Conservation (phyloP, 2,113 vertebrate species). For the Phylloscopus trochiloides region DNA sequence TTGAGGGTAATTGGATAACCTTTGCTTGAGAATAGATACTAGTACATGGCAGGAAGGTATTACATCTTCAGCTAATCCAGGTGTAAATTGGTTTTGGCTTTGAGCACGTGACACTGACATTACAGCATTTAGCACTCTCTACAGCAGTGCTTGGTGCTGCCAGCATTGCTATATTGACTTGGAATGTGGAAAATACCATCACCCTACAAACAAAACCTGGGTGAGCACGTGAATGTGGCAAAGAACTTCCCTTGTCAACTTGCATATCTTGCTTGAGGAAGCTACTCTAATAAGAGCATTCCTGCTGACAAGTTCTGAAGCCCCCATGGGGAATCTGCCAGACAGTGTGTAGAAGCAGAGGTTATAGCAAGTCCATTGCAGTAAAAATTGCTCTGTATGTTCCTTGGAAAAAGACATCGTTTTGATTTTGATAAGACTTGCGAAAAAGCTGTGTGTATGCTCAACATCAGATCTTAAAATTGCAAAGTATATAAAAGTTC, state of each 20-base stretch:
- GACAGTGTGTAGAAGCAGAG: not conserved
- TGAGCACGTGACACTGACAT: not conserved
- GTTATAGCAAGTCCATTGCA: not conserved
- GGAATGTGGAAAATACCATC: not conserved
- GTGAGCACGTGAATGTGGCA: fast-evolving
- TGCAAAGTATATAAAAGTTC: not conserved
- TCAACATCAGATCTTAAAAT: not conserved
- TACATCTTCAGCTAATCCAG: not conserved
- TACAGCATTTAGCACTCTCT: not conserved
- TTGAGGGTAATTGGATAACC: not conserved
- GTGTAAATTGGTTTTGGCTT: not conserved
- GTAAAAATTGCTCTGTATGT: not conserved
- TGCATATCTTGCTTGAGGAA: not conserved
- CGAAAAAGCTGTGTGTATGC: fast-evolving
- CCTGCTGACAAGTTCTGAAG: not conserved
- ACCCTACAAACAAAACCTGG: not conserved
- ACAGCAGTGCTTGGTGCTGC: not conserved
- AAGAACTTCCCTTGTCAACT: not conserved
- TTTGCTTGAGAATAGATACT: not conserved
- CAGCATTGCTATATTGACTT: not conserved
- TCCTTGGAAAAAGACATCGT: not conserved
- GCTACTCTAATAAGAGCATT: not conserved
- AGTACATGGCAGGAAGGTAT: not conserved
- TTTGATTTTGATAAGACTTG: not conserved
- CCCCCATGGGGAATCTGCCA: fast-evolving